Evolutionary conservation across 2,113 vertebrate genomes (phyloP), one percentile per base, ranked within the genome.

Genomic region (Laticauda colubrina): DNA sequence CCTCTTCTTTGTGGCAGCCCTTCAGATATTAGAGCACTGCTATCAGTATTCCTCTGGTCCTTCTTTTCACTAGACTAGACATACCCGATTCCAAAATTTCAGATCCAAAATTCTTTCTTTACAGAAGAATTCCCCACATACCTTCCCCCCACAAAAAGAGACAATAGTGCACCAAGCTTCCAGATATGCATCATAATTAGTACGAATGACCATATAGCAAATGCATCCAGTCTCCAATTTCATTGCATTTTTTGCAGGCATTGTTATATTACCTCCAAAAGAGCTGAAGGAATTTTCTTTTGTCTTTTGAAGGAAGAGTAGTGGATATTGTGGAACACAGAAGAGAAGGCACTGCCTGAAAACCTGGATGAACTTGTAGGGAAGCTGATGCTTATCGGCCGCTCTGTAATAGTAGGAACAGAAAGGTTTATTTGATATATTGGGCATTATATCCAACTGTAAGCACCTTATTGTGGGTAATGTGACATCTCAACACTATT

Each of bases 321-420:
- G 95, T 99, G 98, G 95, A 99, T 98, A 96, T 98, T 99, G 92
- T 99, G 99, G 94, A 99, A 99, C 91, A 99, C 98, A 1, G 98
- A 97, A 4, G 99, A 99, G 90, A 99, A 98, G 34, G 98, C 97
- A 88, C 98, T 98, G 94, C 97, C 98, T 94, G 98, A 97, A 94
- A 96, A 97, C 94, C 98, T 97, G 88, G 98, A 96, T 88, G 97
- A 95, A 89, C 97, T 97, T 93, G 98, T 98, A 91, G 97, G 98
- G 93, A 98, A 98, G 95, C 97, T 98, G 96, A 98, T 91, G 88
- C 97, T 98, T 92, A 97, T 91, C 0, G 98, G 98, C 29, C 98
- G 96, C 94, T 98, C 98, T 98, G 96, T 21, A 96, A 95, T 90
- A 94, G 94, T 15, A 89, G 94, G 93, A 94, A 93, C 90, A 26